Evolutionary conservation across 2,797 vertebrate species (phyloP), one percentile per base, ranked within the genome.

Genomic region (Phrynocephalus guinanensis): DNA sequence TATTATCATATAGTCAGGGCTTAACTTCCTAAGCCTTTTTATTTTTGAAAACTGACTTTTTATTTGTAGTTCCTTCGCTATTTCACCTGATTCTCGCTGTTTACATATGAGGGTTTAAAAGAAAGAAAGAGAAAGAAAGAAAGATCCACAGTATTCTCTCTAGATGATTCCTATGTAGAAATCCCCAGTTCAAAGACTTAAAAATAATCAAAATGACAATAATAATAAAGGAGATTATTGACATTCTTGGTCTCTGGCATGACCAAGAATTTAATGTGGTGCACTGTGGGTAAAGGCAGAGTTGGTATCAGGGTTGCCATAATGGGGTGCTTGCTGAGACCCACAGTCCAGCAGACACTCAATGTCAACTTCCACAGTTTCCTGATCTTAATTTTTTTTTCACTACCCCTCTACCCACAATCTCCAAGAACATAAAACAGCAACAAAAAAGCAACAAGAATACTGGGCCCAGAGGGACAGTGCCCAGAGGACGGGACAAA

Each of bases 131-230:
- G 33, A 33, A 33, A 33, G 33, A 33, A 33, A 33, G 33, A 33
- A 33, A 33, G 33, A 33, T 33, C 15, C n/a, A 70, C 44, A 11
- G n/a, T 52, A 38, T 83, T 0, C 73, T 82, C 3, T 86, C 28
- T 92, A 68, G 11, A 44, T 44, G 38, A 44, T 44, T 44, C 78
- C 90, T 90, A 60, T 79, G 75, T 67, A 88, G 75, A 90, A 93
- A 73, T 56, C 79, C 90, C 89, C 67, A 87, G 70, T 18, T 79
- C 88, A 93, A 92, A 92, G 92, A 87, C 91, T 93, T 91, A 76
- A 80, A 56, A 90, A 66, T 71, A 88, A 91, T 24, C 52, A 94
- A 91, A 94, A 83, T 38, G 89, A 91, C 86, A 79, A 86, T 79
- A 84, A 77, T 89, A 50, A 30, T 48, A 50, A 50, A 67, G 68